Percentiles rank a stretch among this genome's conserved stretches.
phyloP scores from a whole-genome alignment of 53 echinoderm and acorn worm genomes.

The Holothuria scabra region DNA sequence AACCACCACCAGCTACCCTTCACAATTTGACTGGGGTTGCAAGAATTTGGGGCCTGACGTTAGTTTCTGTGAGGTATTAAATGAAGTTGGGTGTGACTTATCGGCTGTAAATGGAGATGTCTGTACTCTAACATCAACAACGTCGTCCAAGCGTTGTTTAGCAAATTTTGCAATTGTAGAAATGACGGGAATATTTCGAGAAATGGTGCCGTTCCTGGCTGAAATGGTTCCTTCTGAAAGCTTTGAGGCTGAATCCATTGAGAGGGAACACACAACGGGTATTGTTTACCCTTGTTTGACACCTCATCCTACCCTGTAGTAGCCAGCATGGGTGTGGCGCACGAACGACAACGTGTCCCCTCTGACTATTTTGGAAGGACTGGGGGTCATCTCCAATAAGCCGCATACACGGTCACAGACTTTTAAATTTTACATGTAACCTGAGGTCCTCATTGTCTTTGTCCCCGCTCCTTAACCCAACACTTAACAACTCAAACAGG shows the following conservation, averaged over 20 bases:
- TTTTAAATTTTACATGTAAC: too few species aligned
- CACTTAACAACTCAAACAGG: too few species aligned
- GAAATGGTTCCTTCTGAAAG: constrained; percentile 2
- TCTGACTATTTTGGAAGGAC: too few species aligned
- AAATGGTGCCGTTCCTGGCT: neutral
- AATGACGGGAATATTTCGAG: neutral
- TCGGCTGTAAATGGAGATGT: neutral
- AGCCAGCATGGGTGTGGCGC: too few species aligned
- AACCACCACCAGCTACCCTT: constrained; percentile 1
- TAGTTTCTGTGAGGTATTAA: neutral
- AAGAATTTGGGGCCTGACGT: neutral
- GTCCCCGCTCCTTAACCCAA: too few species aligned
- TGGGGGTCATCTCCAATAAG: too few species aligned
- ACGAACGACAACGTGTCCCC: too few species aligned
- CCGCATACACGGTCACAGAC: too few species aligned
- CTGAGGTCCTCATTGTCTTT: too few species aligned
- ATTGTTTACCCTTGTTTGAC: neutral
- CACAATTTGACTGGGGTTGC: neutral
- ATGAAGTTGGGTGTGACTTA: neutral
- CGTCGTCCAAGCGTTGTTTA: neutral
- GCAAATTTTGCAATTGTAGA: neutral
- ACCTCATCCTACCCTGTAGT: too few species aligned
- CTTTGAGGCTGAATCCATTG: constrained; percentile 3
- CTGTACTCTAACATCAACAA: neutral
- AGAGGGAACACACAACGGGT: neutral